Evolutionary conservation across 1,140 invertebrate species (phyloP).

Genomic region (Pseudobourletiella spinata): DNA sequence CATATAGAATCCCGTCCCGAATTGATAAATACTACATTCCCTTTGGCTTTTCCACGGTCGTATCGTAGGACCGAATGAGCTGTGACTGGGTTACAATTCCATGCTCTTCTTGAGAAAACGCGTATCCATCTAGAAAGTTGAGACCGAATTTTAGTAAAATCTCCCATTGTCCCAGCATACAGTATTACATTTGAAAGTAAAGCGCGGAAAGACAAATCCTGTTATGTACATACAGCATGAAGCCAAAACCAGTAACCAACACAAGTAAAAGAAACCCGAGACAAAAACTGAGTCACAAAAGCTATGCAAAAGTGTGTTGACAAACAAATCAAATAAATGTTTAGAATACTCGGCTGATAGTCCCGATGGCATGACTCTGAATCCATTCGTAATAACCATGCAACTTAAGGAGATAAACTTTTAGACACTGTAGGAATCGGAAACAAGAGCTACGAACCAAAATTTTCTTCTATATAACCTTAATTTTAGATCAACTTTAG

Average conservation of each 20-base stretch:
- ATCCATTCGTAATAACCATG: not conserved
- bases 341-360: too few species aligned
- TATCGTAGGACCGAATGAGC: slow-evolving; percentile 86
- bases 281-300: not conserved
- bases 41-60: slow-evolving; percentile 69
- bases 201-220: too few species aligned
- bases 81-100: slow-evolving; percentile 85
- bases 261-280: not conserved
- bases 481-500: too few species aligned
- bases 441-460: too few species aligned
- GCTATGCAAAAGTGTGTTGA: not conserved
- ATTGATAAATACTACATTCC: slow-evolving; percentile 60
- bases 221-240: too few species aligned
- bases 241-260: not conserved
- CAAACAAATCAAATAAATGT: too few species aligned
- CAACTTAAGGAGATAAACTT: not conserved
- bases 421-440: not conserved
- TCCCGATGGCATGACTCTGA: too few species aligned
- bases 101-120: slow-evolving; percentile 98
- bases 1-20: too few species aligned
- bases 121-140: slow-evolving; percentile 69
- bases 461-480: too few species aligned
- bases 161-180: not conserved
- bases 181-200: too few species aligned
- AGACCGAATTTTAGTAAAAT: not conserved